phyloP scores from a whole-genome alignment of 2,113 vertebrate genomes.

The Atlantisia rogersi region DNA sequence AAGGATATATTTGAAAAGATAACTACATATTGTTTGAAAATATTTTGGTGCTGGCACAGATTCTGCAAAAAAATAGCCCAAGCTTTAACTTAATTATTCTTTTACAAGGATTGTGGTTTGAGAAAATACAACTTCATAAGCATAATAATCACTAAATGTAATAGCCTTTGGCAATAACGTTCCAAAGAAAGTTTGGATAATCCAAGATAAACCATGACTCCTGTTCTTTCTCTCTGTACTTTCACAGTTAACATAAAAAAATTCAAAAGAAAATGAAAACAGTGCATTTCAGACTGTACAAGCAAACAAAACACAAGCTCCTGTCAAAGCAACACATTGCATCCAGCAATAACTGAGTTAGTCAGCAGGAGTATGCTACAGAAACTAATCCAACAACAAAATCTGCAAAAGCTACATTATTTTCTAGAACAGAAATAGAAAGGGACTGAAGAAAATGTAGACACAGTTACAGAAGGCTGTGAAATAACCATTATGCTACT shows the following conservation, averaged over 20 bases:
- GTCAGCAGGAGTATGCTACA: background rate
- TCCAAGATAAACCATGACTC: slow-evolving; percentile 54
- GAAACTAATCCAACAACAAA: background rate
- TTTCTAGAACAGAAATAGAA: background rate
- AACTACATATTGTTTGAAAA: background rate
- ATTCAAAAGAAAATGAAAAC: background rate
- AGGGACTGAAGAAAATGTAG: background rate
- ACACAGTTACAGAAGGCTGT: background rate
- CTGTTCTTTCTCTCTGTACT: slow-evolving; percentile 3
- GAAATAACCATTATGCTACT: background rate
- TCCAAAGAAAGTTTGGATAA: slow-evolving; percentile 34
- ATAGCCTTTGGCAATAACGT: slow-evolving; percentile 46
- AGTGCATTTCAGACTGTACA: background rate
- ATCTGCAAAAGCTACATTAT: background rate
- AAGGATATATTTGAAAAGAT: slow-evolving; percentile 27
- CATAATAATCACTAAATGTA: slow-evolving; percentile 27
- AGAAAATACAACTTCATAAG: slow-evolving; percentile 53
- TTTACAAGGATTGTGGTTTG: slow-evolving; percentile 60
- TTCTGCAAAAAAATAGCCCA: slow-evolving; percentile 27
- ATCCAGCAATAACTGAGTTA: background rate
- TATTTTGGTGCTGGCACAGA: slow-evolving; percentile 32
- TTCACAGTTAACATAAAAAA: slow-evolving; percentile 10
- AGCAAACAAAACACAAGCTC: slow-evolving; percentile 6
- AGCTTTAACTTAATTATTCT: slow-evolving; percentile 54
- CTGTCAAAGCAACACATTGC: background rate